Evolutionary conservation across 2,888 invertebrate species (phyloP).

Genomic region (Eremobia ochroleuca): DNA sequence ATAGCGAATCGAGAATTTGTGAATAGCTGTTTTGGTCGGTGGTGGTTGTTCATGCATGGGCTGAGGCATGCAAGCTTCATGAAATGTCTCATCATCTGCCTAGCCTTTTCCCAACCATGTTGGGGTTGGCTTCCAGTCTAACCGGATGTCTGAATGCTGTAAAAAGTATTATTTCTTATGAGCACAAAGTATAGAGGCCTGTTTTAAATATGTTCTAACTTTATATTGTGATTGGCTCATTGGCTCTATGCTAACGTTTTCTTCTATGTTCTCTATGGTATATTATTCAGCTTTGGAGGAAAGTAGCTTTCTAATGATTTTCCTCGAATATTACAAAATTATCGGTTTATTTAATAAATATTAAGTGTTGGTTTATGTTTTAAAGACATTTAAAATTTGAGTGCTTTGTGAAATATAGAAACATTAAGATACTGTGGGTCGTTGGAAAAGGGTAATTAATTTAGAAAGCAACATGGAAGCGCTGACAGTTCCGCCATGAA

Average conservation of each 20-base stretch:
- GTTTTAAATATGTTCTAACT: not conserved
- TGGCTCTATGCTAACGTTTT: constrained; percentile 40
- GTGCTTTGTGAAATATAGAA: constrained; percentile 51
- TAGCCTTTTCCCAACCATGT: too few relatives aligned
- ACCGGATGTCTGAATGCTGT: not conserved
- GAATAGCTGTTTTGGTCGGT: not conserved
- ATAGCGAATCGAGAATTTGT: not conserved
- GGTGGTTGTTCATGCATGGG: too few relatives aligned
- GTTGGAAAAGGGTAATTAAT: constrained; percentile 71
- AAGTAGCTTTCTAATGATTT: constrained; percentile 89
- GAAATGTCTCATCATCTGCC: too few relatives aligned
- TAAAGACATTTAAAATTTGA: constrained; percentile 28
- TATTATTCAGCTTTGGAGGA: constrained; percentile 77
- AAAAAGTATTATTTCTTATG: not conserved
- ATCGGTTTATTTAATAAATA: constrained; percentile 53
- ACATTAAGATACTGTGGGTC: constrained; percentile 42
- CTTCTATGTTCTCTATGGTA: constrained; percentile 69
- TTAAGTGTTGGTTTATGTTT: constrained; percentile 36
- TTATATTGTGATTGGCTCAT: not conserved
- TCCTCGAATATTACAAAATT: constrained; percentile 70
- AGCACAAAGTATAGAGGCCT: not conserved
- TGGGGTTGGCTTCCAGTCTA: too few relatives aligned
- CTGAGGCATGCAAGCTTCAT: not conserved
- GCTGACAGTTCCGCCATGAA: constrained; percentile 92
- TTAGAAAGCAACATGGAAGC: constrained; percentile 92